Conservation (phyloP, 2,888 invertebrate species). For the Petrophora chlorosata region DNA sequence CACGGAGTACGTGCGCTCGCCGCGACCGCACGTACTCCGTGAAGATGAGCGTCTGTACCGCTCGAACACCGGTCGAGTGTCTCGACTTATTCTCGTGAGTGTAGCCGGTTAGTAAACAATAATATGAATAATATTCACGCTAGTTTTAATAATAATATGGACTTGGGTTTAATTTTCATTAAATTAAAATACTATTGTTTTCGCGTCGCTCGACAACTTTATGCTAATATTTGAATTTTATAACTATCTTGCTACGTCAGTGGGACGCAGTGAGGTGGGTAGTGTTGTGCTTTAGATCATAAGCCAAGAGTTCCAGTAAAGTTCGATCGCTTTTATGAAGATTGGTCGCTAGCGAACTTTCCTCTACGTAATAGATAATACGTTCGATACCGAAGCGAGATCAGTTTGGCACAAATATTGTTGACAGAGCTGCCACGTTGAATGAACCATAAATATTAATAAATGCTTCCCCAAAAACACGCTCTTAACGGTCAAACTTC, state of each 20-base stretch:
- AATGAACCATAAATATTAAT: constrained; percentile 18
- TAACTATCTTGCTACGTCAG: constrained; percentile 14
- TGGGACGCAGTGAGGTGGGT: constrained; percentile 6
- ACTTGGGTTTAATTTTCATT: constrained; percentile 2
- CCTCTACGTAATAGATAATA: constrained; percentile 34
- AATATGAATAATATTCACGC: too few species aligned
- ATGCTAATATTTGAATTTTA: constrained; percentile 5
- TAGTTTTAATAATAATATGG: neutral
- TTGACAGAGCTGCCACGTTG: constrained; percentile 18
- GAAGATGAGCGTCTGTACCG: too few species aligned
- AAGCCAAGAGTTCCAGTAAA: constrained; percentile 43
- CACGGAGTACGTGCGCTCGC: too few species aligned
- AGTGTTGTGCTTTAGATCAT: constrained; percentile 37
- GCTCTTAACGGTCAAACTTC: constrained; percentile 26
- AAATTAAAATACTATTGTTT: constrained; percentile 2
- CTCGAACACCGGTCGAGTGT: too few species aligned
- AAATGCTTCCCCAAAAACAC: constrained; percentile 15
- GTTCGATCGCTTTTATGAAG: constrained; percentile 45
- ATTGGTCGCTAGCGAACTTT: constrained; percentile 41
- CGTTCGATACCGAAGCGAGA: constrained; percentile 19
- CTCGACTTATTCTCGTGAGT: too few species aligned
- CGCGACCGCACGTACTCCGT: too few species aligned
- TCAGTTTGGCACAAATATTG: constrained; percentile 25
- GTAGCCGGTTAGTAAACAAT: too few species aligned
- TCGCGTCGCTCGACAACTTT: neutral